Evolutionary conservation across 2,113 vertebrate genomes (phyloP).

Genomic region (Thamnaconus septentrionalis): DNA sequence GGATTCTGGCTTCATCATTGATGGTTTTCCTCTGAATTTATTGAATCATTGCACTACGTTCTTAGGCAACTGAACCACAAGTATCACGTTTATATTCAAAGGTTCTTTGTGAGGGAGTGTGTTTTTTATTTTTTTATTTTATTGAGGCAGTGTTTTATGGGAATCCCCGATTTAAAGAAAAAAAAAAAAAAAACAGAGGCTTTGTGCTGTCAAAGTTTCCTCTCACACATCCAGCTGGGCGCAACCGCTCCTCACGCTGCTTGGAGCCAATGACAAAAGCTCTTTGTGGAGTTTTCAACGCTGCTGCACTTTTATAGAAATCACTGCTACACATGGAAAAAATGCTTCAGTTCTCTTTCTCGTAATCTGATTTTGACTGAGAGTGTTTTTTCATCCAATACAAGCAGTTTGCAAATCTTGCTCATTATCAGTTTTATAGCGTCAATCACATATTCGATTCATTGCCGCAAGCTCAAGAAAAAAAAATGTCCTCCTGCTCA

Average conservation of each 20-base stretch:
- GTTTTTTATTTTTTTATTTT: conserved; percentile 3
- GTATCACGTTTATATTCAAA: conserved; percentile 13
- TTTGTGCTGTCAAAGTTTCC: conserved; percentile 45
- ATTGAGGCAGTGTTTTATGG: conserved; percentile 39
- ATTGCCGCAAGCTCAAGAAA: not conserved
- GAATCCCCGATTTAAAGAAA: conserved; percentile 48
- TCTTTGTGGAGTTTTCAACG: conserved; percentile 25
- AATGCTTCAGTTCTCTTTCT: too few relatives aligned
- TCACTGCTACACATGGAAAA: too few relatives aligned
- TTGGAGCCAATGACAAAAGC: conserved; percentile 45
- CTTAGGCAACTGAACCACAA: not conserved
- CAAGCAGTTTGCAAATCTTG: too few relatives aligned
- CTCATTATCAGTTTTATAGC: too few relatives aligned
- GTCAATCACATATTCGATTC: too few relatives aligned
- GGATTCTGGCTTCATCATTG: not conserved
- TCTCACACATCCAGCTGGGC: conserved; percentile 52
- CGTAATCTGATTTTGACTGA: too few relatives aligned
- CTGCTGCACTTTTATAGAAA: conserved; percentile 6
- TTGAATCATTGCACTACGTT: too few relatives aligned
- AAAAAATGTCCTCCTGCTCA: not conserved
- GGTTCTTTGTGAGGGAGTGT: conserved; percentile 29
- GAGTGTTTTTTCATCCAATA: too few relatives aligned
- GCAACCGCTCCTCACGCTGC: conserved; percentile 14
- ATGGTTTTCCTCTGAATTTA: not conserved
- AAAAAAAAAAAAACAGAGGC: conserved; percentile 8